phyloP scores from a whole-genome alignment of 2,797 vertebrate genomes.

The Peromyscus eremicus region DNA sequence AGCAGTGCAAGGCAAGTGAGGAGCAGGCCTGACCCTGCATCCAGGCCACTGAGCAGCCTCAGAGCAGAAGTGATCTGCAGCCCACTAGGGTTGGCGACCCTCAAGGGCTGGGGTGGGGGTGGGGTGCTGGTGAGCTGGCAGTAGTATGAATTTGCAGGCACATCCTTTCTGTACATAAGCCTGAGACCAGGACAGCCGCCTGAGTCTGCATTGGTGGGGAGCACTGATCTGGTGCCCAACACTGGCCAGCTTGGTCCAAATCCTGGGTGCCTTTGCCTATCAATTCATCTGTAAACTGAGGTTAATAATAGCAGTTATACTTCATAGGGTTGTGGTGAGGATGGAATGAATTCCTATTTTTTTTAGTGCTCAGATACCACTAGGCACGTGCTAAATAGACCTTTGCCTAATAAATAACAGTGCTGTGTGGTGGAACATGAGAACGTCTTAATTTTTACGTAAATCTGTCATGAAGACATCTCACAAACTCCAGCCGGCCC shows the following conservation, averaged over 20 bases:
- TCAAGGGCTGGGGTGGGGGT: background rate
- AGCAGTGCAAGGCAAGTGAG: background rate
- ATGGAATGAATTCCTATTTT: conserved; percentile 19
- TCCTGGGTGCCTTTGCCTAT: background rate
- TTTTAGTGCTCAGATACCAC: conserved; percentile 20
- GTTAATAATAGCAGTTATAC: conserved; percentile 13
- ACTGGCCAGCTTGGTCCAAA: background rate
- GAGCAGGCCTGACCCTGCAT: background rate
- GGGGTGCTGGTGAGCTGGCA: background rate
- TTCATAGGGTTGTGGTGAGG: conserved; percentile 20
- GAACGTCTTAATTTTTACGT: conserved; percentile 52
- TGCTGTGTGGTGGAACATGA: background rate
- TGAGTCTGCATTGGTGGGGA: background rate
- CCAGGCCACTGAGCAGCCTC: background rate
- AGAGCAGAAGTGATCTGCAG: background rate
- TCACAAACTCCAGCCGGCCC: conserved; percentile 48
- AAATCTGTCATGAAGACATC: conserved; percentile 53
- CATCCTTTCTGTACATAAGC: background rate
- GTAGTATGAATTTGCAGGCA: background rate
- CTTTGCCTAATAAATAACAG: conserved; percentile 65
- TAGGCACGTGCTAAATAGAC: conserved; percentile 46
- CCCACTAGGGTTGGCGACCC: background rate
- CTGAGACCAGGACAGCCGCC: background rate
- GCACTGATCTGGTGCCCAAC: background rate
- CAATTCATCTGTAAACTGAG: background rate